Evolutionary conservation across 53 echinoderm and acorn worm genomes (phyloP).

Genomic region (Hippasteria phrygiana): DNA sequence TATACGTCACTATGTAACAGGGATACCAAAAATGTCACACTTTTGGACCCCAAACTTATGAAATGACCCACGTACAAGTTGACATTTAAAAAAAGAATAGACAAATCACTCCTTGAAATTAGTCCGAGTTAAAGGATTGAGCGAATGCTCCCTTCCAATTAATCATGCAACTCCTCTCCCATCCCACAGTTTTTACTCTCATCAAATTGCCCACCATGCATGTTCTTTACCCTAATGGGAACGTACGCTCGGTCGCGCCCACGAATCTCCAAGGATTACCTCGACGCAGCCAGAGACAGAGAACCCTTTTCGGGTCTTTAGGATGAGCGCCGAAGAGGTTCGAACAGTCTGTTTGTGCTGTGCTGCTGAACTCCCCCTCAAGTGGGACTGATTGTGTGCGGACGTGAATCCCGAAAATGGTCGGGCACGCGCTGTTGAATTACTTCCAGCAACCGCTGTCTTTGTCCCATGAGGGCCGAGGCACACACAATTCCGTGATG

Average conservation of each 20-base stretch:
- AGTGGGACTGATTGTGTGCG: too few relatives aligned
- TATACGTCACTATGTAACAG: too few relatives aligned
- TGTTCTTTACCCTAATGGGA: neutral
- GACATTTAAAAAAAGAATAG: too few relatives aligned
- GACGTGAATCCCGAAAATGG: neutral
- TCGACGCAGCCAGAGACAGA: neutral
- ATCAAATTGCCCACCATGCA: neutral
- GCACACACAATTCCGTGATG: neutral
- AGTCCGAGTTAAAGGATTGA: too few relatives aligned
- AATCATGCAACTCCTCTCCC: too few relatives aligned
- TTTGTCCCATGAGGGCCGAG: too few relatives aligned
- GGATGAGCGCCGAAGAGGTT: neutral
- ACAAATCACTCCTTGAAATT: too few relatives aligned
- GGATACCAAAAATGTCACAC: too few relatives aligned
- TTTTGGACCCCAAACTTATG: too few relatives aligned
- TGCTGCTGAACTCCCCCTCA: neutral
- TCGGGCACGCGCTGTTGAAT: neutral
- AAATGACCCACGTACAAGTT: too few relatives aligned
- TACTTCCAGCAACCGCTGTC: conserved; percentile 6
- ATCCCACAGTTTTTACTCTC: too few relatives aligned
- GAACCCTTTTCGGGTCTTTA: neutral
- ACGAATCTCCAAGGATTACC: neutral
- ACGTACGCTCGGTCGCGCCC: neutral
- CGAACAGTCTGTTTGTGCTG: neutral
- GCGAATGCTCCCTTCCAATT: too few relatives aligned